Evolutionary conservation across 2,113 vertebrate genomes (phyloP), one percentile per base, ranked within the genome.

Genomic region (Cololabis saira): DNA sequence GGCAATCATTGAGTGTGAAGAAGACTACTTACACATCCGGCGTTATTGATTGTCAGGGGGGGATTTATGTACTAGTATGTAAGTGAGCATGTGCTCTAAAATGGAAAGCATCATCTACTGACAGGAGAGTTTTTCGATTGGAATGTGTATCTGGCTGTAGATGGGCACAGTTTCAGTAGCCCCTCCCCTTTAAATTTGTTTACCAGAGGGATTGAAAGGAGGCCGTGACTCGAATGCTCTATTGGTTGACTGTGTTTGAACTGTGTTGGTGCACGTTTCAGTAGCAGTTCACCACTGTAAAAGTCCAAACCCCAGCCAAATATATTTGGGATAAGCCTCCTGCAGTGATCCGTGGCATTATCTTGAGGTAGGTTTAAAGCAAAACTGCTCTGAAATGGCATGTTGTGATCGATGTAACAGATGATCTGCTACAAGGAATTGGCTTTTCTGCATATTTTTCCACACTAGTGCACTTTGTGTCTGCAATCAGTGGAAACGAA

Each of bases 101-200:
- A 44, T 24, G 22, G 49, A 67, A 54, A 74, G 78, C 83, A 88
- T 79, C 45, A 60, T 80, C 83, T 74, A 83, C 79, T 78, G 63
- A 80, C 67, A 61, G 59, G 48, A 62, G 30, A 80, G 70, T 87
- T 67, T 75, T 67, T 67, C 74, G 81, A 88, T 79, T 90, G 67
- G 74, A 90, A 89, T 87, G 81, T 78, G 84, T 81, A 86, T 84
- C 74, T 12, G 16, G 50, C 40, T 61, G 54, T 8, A 24, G 63
- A 64, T 68, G 42, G 57, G 63, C 24, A 65, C 67, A 78, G 79
- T 73, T 87, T 85, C 78, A 78, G 71, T 3, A 3, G 78, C 83
- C 73, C 68, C n/a, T 24, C 48, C 22, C 48, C 16, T 33, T 61
- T 51, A 21, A 12, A 49, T 74, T 77, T 76, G 83, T 88, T 88